Base-by-base conservation (phyloP, 2,888 invertebrate genomes). In the Cephus rjabovi region DNA sequence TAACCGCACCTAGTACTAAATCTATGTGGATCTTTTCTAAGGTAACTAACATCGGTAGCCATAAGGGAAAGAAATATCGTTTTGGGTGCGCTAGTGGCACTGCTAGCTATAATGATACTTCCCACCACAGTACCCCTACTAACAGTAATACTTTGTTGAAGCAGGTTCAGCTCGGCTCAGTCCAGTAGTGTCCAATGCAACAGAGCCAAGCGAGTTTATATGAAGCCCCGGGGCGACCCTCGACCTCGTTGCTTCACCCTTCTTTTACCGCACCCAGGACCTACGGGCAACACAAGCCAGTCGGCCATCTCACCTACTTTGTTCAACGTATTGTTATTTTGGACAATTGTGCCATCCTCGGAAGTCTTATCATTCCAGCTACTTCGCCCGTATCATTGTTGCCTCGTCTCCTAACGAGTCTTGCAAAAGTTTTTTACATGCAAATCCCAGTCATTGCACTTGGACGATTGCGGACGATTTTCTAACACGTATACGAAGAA, bases 201-300 rank as follows among this genome's bases (percentile, higher is more conserved):
- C 74, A 79, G 75, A 76, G 75, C 68, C 74, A 76, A 78, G 77
- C 77, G 75, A 79, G 77, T 81, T 76, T 80, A 76, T 78, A 80
- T 74, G 79, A 81, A 82, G 35, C 77, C 79, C 78, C 73, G 69
- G 75, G 80, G 79, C 79, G 76, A 76, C 79, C 35, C 75, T 76
- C 74, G 78, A 82, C 81, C 82, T 80, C 81, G 80, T 78, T 79
- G 78, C 77, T 76, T 69, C 76, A 76, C 78, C 75, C 79, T 78
- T 81, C 77, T 79, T 79, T 77, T 75, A 79, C 76, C 76, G 71
- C 79, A 75, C 69, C 69, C 73, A 75, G 74, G 70, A 75, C 76
- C 40, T 69, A 35, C 56, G 74, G 31, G 37, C 35, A 56, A 56
- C 56, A 23, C 56, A 56, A 56, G 56, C 71, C 33, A 33, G 71